Conservation (phyloP, 37 sponge, comb jelly and placozoan species). For the Spongilla lacustris region DNA sequence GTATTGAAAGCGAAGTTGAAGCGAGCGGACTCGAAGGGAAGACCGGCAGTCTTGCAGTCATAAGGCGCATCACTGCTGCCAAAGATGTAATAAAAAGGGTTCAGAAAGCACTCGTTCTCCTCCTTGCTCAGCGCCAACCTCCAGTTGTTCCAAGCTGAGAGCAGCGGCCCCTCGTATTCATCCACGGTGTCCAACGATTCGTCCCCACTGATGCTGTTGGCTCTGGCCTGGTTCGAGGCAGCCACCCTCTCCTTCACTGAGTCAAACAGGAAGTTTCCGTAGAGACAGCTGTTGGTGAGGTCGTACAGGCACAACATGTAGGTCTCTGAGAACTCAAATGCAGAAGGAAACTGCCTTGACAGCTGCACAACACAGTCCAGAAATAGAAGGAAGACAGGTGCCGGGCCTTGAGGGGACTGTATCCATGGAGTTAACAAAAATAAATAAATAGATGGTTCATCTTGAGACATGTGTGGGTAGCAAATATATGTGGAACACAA, state of each 20-base stretch:
- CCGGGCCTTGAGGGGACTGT: conserved; percentile 21
- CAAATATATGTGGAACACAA: no score
- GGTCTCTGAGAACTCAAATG: conserved; percentile 91
- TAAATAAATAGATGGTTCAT: no score
- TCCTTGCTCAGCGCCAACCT: conserved; percentile 52
- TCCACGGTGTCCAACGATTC: conserved; percentile 30
- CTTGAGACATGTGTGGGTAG: not conserved
- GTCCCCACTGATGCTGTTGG: conserved; percentile 55
- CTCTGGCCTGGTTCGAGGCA: conserved; percentile 35
- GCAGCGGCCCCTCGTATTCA: conserved; percentile 58
- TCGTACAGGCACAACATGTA: conserved; percentile 78
- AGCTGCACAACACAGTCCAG: conserved; percentile 97
- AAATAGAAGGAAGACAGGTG: conserved; percentile 94
- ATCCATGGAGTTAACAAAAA: no score
- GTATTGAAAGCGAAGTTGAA: conserved; percentile 26
- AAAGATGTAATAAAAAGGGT: conserved; percentile 84
- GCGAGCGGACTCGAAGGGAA: conserved; percentile 1
- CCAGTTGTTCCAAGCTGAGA: conserved; percentile 78
- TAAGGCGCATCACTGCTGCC: conserved; percentile 58
- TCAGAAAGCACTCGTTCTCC: conserved; percentile 56
- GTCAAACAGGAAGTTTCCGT: conserved; percentile 92
- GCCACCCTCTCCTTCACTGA: conserved; percentile 57
- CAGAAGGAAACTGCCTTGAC: conserved; percentile 83
- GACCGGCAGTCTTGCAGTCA: conserved; percentile 17
- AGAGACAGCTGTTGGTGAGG: conserved; percentile 63